Base-by-base conservation (phyloP, 1,140 invertebrate species). In the Drosophila funebris region DNA sequence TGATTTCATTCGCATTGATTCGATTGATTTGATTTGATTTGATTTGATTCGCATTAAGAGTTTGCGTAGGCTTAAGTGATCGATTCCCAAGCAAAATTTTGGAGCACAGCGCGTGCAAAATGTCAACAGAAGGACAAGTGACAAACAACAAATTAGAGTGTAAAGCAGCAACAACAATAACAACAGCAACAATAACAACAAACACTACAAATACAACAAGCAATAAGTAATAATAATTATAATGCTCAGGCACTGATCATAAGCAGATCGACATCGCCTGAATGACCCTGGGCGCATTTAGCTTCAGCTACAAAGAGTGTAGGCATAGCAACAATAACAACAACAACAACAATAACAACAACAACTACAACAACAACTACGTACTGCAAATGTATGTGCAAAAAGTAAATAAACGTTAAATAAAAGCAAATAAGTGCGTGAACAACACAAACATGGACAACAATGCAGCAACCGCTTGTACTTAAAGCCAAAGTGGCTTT, bases 61-160 rank as follows among this genome's bases (percentile, higher is more conserved):
- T 72, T 73, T 31, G 71, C 79, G 79, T 82, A 71, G 79, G 75
- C 66, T 72, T 53, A 77, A 56, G 63, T 61, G 66, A 37, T 20
- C 44, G 52, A 69, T 58, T 66, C 8, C 24, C 52, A 43, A 62
- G 44, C 14, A 43, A 31, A 16, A 46, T 37, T 44, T 54, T 18
- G 24, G 39, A 64, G 39, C 33, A 50, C 43, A 27, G 68, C 73
- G 83, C 84, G 83, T 88, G 83, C 84, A 88, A 88, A 88, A 88
- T 88, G 83, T 88, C 84, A 88, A 79, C 83, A 87, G 82, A 87
- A 87, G 82, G 82, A 87, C 82, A 87, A 87, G 75, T 74, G 72
- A 60, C 73, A 70, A 31, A 53, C 66, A 58, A 41, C 44, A 62
- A 63, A 66, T 73, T 73, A 60, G 46, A 67, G 61, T 66, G 54